Evolutionary conservation across 2,797 vertebrate genomes (phyloP), one percentile per base, ranked within the genome.

Genomic region (Eupleurogrammus muticus): DNA sequence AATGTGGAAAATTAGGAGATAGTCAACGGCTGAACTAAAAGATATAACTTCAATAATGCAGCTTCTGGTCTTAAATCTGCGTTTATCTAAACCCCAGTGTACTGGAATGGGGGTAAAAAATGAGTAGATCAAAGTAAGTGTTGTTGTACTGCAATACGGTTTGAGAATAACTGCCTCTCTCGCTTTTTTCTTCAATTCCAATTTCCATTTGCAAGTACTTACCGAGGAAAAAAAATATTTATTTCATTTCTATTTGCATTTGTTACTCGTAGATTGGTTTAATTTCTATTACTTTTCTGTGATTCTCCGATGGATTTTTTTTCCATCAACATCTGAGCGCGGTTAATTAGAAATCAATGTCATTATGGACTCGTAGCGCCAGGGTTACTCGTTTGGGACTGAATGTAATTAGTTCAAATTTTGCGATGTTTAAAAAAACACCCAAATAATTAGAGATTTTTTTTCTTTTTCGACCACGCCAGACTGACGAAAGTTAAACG

Each of bases 271-370:
- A 14, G 4, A 42, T 14, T 42, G 0, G 14, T 14, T 42, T 5
- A 14, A 16, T 13, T 57, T 36, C 16, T 44, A 5, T 23, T 38
- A 14, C 23, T 64, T 65, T 38, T 42, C 13, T 38, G 36, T 38
- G n/a, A 32, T 24, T 66, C 55, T 47, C 9, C 5, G 14, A 53
- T 51, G 14, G 38, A 16, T 42, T 47, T 51, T 36, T 56, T 36
- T 56, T 40, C 50, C 20, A 57, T 20, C 23, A 12, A 40, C 55
- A 54, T 20, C 1, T 42, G 52, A 74, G 40, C 24, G 34, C 13
- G 70, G 34, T 79, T 79, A 55, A 81, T 82, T 64, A 72, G 54
- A 42, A 77, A 65, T 52, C 69, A 51, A 11, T 67, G 9, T 68
- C 13, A 74, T 51, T 51, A 53, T 55, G 17, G 50, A n/a, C 69